Conservation (phyloP, 2,797 vertebrate species). For the Tenualosa thibaudeaui region DNA sequence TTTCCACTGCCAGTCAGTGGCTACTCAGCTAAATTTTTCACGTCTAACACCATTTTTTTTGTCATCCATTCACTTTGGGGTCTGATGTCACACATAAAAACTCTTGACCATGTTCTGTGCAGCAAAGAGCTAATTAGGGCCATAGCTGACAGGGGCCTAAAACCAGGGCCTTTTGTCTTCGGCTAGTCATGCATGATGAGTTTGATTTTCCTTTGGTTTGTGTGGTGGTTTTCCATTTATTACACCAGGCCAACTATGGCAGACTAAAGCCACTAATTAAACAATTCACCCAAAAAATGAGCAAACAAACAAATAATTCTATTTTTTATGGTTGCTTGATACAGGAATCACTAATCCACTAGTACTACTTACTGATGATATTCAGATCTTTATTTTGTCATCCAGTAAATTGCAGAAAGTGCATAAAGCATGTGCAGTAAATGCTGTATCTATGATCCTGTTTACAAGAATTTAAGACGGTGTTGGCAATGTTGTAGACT, state of each 20-base stretch:
- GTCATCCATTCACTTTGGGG: neutral
- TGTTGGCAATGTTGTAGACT: neutral
- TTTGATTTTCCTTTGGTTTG: neutral
- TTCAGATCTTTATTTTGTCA: neutral
- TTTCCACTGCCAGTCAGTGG: constrained; percentile 64
- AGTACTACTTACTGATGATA: neutral
- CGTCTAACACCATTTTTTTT: constrained; percentile 54
- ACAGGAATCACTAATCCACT: neutral
- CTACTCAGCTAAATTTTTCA: constrained; percentile 61
- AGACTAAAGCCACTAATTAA: neutral
- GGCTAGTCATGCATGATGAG: neutral
- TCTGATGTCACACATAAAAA: neutral
- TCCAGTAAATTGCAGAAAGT: neutral
- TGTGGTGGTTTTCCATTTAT: neutral
- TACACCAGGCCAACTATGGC: neutral
- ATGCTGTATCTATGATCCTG: neutral
- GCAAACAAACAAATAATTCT: neutral
- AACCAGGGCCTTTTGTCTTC: neutral
- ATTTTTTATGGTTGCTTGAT: neutral
- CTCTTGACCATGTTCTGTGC: neutral
- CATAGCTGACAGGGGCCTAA: no score
- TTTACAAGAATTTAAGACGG: neutral
- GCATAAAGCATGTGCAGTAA: neutral
- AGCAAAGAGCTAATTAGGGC: neutral
- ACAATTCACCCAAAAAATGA: neutral